phyloP scores from a whole-genome alignment of 2,888 invertebrate genomes.

The Tyria jacobaeae region DNA sequence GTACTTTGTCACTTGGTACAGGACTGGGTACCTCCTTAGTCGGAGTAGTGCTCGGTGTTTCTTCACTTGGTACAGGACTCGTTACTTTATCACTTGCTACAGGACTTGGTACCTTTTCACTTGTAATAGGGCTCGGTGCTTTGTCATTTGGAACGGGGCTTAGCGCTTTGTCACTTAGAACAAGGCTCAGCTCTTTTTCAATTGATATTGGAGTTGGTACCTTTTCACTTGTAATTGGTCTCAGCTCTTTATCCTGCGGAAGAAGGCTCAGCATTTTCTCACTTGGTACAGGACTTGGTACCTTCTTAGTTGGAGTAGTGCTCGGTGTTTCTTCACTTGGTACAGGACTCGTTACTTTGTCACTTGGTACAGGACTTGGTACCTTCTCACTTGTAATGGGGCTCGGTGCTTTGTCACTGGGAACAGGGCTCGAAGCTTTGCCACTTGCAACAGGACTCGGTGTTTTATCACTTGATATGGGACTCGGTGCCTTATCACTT shows the following conservation, averaged over 20 bases:
- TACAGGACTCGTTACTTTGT: constrained; percentile 17
- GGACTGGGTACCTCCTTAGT: constrained; percentile 6
- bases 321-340: constrained; percentile 6
- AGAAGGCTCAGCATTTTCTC: background rate
- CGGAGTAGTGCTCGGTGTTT: background rate
- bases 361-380: background rate
- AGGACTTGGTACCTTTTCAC: constrained; percentile 8
- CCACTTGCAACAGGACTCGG: constrained; percentile 5
- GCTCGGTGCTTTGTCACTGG: constrained; percentile 3
- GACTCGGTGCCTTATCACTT: constrained; percentile 3
- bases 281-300: background rate
- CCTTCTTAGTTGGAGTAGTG: constrained; percentile 1
- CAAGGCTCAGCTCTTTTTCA: background rate
- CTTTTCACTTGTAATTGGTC: constrained; percentile 21
- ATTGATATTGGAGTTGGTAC: background rate
- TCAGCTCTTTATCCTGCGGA: constrained; percentile 10
- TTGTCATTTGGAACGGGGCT: background rate
- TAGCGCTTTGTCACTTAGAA: constrained; percentile 2
- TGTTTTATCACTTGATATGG: constrained; percentile 1
- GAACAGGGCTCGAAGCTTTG: background rate
- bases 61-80: constrained; percentile 17
- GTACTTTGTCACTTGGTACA: constrained; percentile 17
- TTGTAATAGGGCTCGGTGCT: constrained; percentile 1
- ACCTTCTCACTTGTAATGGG: constrained; percentile 1
- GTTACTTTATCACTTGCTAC: constrained; percentile 17